phyloP scores from a whole-genome alignment of 2,113 vertebrate genomes.

The Arvicanthis niloticus region DNA sequence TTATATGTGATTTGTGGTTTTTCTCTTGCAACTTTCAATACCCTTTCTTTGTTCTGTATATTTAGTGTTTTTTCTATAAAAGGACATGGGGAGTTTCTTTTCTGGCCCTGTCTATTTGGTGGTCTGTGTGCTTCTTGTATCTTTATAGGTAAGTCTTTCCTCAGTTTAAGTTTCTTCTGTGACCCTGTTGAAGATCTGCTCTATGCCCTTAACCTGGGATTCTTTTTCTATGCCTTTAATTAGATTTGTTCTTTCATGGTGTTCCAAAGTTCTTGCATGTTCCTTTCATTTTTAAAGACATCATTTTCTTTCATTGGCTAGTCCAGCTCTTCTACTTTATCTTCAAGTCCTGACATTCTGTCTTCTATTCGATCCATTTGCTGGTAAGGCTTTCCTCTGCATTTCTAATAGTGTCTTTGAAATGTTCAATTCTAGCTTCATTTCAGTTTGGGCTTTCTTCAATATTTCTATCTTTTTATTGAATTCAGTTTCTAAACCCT shows the following conservation, averaged over 20 bases:
- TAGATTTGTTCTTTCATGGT: not conserved
- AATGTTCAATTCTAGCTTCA: not conserved
- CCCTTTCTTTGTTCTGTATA: not conserved
- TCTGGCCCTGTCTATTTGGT: not conserved
- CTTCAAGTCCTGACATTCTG: not conserved
- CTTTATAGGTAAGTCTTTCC: not conserved
- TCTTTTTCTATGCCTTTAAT: not conserved
- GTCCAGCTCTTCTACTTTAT: not conserved
- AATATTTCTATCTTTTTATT: not conserved
- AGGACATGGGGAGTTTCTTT: slow-evolving; percentile 3
- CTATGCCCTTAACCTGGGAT: not conserved
- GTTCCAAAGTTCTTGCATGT: not conserved
- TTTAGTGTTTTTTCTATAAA: slow-evolving; percentile 20
- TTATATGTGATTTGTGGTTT: slow-evolving; percentile 13
- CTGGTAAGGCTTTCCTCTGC: not conserved
- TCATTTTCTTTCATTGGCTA: not conserved
- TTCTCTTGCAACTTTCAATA: not conserved
- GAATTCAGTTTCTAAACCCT: not conserved
- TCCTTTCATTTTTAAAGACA: not conserved
- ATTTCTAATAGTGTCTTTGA: not conserved
- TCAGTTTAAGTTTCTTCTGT: not conserved
- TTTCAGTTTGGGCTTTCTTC: not conserved
- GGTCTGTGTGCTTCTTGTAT: not conserved
- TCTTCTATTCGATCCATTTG: not conserved
- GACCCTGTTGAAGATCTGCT: not conserved